Percentiles rank a stretch among this genome's conserved stretches.
These are phyloP conservation scores for Psix sp. DNA, from an alignment of 1,140 invertebrate genomes.

Conservation along the genomic window DNA sequence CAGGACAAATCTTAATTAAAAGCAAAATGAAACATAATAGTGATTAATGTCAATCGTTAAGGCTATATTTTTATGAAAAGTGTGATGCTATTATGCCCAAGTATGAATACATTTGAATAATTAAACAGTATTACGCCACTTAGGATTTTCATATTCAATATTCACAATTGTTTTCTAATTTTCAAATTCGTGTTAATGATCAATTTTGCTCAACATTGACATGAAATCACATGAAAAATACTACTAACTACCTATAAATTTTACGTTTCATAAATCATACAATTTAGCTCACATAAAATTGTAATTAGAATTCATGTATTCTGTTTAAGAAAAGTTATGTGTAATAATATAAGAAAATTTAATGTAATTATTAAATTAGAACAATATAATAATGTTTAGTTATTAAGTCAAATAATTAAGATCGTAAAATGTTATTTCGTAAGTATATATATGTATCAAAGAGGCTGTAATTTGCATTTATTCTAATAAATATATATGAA, in stretches of 20 bases:
- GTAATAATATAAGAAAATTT: too few species aligned
- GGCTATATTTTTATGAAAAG: not conserved
- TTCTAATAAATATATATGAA: not conserved
- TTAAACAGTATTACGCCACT: not conserved
- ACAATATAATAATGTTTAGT: conserved; percentile 1
- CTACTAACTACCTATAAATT: not conserved
- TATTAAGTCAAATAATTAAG: too few species aligned
- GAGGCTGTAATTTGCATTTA: conserved; percentile 17
- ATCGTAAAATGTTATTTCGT: conserved; percentile 1
- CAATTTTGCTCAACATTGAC: not conserved
- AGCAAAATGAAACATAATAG: too few species aligned
- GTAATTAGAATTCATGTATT: too few species aligned
- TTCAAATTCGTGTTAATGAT: not conserved
- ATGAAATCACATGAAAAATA: not conserved
- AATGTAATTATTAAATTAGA: too few species aligned
- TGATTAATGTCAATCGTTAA: not conserved
- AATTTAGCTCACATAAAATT: not conserved
- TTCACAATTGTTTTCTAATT: conserved; percentile 1
- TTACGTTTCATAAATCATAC: not conserved
- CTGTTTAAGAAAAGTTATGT: too few species aligned
- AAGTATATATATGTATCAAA: not conserved
- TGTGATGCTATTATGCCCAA: too few species aligned
- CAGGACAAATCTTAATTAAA: too few species aligned
- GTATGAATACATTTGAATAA: conserved; percentile 15
- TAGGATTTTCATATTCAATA: not conserved